These are phyloP conservation scores for Nasonia longicornis DNA, from an alignment of 1,140 invertebrate genomes.

Conservation along the genomic window DNA sequence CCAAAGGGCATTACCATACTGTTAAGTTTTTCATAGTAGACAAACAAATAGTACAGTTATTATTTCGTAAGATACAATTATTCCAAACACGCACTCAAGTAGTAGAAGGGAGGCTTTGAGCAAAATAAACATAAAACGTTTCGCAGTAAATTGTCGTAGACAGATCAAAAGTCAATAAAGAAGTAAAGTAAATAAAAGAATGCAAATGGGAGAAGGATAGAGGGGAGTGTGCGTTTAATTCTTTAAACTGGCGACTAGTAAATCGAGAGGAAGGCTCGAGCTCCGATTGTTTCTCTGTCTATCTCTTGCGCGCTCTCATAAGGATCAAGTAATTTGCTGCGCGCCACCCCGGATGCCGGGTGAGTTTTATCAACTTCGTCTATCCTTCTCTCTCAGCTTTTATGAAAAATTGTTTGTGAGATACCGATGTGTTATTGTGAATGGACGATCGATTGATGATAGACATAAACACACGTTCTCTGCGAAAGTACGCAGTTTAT, in stretches of 20 bases:
- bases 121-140: slow-evolving; percentile 45
- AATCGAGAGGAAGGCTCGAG: slow-evolving; percentile 51
- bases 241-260: slow-evolving; percentile 42
- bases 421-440: not conserved
- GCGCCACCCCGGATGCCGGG: slow-evolving; percentile 49
- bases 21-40: slow-evolving; percentile 35
- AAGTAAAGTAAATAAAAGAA: slow-evolving; percentile 28
- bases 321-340: slow-evolving; percentile 32
- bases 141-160: slow-evolving; percentile 40
- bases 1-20: slow-evolving; percentile 12
- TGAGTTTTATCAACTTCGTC: slow-evolving; percentile 67
- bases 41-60: not conserved
- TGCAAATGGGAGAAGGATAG: slow-evolving; percentile 67
- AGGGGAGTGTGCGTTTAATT: slow-evolving; percentile 50
- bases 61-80: not conserved
- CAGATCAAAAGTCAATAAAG: not conserved
- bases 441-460: not conserved
- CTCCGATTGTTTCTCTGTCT: slow-evolving; percentile 31
- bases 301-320: slow-evolving; percentile 22
- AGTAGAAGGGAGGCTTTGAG: slow-evolving; percentile 33
- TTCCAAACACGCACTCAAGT: not conserved
- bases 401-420: not conserved
- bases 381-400: slow-evolving; percentile 66
- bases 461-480: not conserved
- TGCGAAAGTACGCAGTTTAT: not conserved